Evolutionary conservation across 2,888 invertebrate genomes (phyloP).

Genomic region (Mythimna vitellina): DNA sequence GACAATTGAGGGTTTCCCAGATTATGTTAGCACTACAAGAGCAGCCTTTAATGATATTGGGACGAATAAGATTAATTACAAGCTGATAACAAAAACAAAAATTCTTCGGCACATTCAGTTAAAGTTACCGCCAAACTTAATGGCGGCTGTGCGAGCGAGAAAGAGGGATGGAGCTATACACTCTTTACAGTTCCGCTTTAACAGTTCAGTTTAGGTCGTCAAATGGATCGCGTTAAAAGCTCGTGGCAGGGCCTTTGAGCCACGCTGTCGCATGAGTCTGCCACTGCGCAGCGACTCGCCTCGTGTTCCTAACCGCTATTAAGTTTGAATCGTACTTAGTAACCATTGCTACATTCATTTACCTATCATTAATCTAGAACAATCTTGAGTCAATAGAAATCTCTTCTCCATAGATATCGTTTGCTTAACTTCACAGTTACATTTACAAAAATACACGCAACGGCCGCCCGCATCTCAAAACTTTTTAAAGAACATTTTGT

Average conservation of each 20-base stretch:
- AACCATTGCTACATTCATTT: constrained; percentile 27
- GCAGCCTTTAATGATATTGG: background rate
- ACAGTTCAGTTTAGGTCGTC: too few species aligned
- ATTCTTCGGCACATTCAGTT: constrained; percentile 18
- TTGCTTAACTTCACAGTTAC: constrained; percentile 40
- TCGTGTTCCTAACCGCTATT: background rate
- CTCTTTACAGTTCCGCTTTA: too few species aligned
- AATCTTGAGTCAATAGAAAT: constrained; percentile 59
- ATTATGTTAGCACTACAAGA: background rate
- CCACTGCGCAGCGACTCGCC: background rate
- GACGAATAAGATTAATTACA: constrained; percentile 4
- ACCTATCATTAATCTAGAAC: constrained; percentile 48
- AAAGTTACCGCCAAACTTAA: background rate
- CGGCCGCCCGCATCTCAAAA: constrained; percentile 28
- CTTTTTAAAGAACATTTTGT: constrained; percentile 24
- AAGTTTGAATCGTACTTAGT: background rate
- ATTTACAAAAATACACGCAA: constrained; percentile 61
- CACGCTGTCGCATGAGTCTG: background rate
- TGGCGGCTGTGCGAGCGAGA: background rate
- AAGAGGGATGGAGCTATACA: too few species aligned
- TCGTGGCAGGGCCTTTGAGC: too few species aligned
- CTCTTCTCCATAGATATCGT: constrained; percentile 42
- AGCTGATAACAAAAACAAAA: constrained; percentile 37
- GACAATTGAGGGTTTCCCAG: background rate
- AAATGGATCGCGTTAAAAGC: too few species aligned